Conservation (phyloP, 2,113 vertebrate genomes). For the Crotophaga sulcirostris region DNA sequence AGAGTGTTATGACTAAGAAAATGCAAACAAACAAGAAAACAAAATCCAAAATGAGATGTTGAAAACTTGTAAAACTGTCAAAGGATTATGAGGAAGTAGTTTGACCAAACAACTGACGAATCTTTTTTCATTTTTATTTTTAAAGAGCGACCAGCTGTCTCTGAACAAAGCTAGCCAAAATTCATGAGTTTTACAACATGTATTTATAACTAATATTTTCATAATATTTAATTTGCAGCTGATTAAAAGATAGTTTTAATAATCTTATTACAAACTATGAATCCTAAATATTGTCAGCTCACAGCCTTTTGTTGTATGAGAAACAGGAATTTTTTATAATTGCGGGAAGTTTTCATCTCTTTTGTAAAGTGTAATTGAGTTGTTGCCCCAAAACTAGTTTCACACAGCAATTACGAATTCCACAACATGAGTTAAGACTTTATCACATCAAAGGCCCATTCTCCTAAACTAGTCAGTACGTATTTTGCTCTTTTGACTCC, state of each 20-base stretch:
- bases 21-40: background rate
- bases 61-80: background rate
- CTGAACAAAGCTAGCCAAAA: background rate
- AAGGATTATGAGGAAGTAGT: background rate
- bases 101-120: background rate
- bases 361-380: background rate
- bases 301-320: background rate
- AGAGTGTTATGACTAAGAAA: background rate
- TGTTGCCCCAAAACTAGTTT: background rate
- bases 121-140: background rate
- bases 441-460: background rate
- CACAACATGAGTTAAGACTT: background rate
- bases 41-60: background rate
- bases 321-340: background rate
- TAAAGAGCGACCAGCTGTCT: background rate
- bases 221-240: background rate
- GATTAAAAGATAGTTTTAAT: background rate
- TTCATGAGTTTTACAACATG: background rate
- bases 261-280: background rate
- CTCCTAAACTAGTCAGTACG: background rate
- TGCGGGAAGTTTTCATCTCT: background rate
- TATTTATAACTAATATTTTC: background rate
- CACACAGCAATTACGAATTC: fast-evolving
- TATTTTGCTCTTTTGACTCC: background rate
- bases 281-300: background rate